Evolutionary conservation across 2,797 vertebrate genomes (phyloP).

Genomic region (Knipowitschia caucasica): DNA sequence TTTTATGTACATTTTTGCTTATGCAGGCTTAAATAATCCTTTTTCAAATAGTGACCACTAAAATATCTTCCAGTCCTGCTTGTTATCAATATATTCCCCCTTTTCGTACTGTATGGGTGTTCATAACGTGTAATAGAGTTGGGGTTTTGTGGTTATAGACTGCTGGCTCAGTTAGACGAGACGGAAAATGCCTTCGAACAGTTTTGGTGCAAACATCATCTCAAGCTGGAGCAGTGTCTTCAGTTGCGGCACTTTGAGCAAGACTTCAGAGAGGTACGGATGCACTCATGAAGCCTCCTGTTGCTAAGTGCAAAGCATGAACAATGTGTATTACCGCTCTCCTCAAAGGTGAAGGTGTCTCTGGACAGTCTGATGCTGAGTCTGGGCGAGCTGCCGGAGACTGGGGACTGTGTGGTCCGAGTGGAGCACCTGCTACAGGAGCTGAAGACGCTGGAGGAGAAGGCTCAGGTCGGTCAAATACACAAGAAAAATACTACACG

Average conservation of each 20-base stretch:
- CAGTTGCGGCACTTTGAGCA: constrained; percentile 92
- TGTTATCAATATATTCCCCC: too few species aligned
- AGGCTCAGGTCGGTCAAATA: constrained; percentile 79
- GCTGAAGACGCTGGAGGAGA: constrained; percentile 82
- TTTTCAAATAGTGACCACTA: too few species aligned
- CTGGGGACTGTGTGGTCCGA: constrained; percentile 79
- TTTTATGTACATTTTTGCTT: too few species aligned
- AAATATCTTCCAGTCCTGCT: too few species aligned
- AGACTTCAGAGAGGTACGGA: constrained; percentile 88
- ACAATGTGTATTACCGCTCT: constrained; percentile 1
- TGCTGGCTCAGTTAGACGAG: constrained; percentile 89
- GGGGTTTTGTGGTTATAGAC: constrained; percentile 71
- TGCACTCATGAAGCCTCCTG: too few species aligned
- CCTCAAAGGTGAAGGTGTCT: constrained; percentile 81
- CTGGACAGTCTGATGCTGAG: constrained; percentile 80
- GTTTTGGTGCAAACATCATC: constrained; percentile 89
- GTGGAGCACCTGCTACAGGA: constrained; percentile 85
- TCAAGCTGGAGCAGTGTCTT: constrained; percentile 89
- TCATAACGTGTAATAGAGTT: neutral
- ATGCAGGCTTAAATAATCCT: too few species aligned
- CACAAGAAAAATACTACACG: constrained; percentile 7
- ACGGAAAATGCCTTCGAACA: constrained; percentile 91
- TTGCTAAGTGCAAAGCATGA: neutral
- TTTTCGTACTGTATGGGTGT: too few species aligned
- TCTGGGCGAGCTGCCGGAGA: constrained; percentile 76